A percentile compares a stretch with the other conserved stretches of the same genome.
phyloP scores from a whole-genome alignment of 2,888 invertebrate species.

The Ferrisia virgata region DNA sequence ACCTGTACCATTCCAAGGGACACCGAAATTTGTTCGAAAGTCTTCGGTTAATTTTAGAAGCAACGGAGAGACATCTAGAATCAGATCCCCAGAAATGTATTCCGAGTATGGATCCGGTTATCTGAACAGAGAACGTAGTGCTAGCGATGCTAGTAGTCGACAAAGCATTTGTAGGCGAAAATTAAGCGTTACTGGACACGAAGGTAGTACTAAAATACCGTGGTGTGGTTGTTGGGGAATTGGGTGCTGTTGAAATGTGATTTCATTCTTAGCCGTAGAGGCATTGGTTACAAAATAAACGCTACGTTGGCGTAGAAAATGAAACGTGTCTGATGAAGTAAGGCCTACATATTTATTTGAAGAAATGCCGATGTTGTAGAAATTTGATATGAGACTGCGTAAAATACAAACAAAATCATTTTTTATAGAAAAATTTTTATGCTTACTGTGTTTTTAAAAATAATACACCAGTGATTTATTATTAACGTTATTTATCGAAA shows the following conservation, averaged over 20 bases:
- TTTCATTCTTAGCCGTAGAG: not conserved
- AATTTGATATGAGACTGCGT: not conserved
- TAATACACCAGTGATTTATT: not conserved
- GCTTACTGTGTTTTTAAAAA: not conserved
- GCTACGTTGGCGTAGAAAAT: not conserved
- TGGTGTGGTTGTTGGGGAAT: conserved; percentile 87
- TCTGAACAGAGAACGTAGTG: conserved; percentile 63
- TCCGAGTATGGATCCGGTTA: conserved; percentile 53
- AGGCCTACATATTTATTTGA: too few species aligned
- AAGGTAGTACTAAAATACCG: conserved; percentile 64
- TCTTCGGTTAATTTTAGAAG: conserved; percentile 38
- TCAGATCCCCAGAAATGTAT: conserved; percentile 50
- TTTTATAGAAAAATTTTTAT: not conserved
- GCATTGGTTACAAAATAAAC: not conserved
- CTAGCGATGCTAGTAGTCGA: conserved; percentile 60
- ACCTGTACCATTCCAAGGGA: not conserved
- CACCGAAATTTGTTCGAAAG: not conserved
- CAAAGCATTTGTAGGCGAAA: conserved; percentile 60
- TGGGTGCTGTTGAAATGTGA: conserved; percentile 58
- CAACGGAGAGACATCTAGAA: conserved; percentile 46
- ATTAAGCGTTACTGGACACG: conserved; percentile 63
- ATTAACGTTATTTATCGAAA: not conserved
- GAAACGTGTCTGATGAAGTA: not conserved
- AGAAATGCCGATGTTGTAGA: not conserved
- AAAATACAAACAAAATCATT: not conserved